phyloP scores from a whole-genome alignment of 2,113 vertebrate species.

The Emydocephalus ijimae region DNA sequence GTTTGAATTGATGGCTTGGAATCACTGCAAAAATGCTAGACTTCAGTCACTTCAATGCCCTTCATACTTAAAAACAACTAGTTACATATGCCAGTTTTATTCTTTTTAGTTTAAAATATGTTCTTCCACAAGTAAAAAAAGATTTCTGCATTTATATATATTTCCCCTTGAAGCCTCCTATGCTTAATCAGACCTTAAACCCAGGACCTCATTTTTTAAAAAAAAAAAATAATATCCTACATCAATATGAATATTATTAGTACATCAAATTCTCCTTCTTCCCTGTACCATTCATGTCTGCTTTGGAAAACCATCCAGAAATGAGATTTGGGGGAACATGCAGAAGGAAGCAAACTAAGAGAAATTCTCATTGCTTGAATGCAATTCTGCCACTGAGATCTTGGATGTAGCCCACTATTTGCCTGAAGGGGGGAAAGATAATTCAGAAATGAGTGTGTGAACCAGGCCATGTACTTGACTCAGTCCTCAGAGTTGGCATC shows the following conservation, averaged over 20 bases:
- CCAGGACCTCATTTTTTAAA: neutral
- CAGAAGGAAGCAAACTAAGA: neutral
- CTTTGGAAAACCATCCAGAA: neutral
- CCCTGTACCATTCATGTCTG: neutral
- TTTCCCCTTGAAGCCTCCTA: neutral
- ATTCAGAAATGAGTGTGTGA: neutral
- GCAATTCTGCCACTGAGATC: neutral
- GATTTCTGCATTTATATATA: neutral
- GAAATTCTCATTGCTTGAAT: neutral
- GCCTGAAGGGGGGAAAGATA: neutral
- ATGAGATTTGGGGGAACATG: neutral
- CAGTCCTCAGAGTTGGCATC: conserved; percentile 1
- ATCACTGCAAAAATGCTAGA: neutral
- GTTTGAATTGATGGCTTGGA: neutral
- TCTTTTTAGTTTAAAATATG: neutral
- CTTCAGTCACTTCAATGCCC: neutral
- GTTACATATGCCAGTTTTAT: neutral
- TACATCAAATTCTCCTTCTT: neutral
- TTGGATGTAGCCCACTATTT: neutral
- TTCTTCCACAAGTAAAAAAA: neutral
- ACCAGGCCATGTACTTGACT: neutral
- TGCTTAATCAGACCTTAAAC: neutral
- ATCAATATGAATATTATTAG: neutral
- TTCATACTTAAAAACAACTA: neutral
- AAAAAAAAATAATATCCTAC: neutral